A percentile compares a stretch with the other conserved stretches of the same genome.
Evolutionary conservation across 2,888 invertebrate species (phyloP).

Genomic region (Tenthredo mesomela): DNA sequence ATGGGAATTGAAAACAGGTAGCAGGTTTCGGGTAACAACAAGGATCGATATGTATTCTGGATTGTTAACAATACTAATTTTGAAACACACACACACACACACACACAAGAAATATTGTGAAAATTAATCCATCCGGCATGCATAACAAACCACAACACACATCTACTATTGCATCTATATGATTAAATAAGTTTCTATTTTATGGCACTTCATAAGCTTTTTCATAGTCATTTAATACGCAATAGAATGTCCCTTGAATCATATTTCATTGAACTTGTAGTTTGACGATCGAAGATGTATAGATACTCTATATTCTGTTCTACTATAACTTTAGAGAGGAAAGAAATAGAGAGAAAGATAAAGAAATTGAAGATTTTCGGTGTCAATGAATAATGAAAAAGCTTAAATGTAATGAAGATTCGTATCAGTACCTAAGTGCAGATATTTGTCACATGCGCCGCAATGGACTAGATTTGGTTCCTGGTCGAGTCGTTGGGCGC

Average conservation of each 20-base stretch:
- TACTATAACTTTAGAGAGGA: neutral
- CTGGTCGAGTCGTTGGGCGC: conserved; percentile 84
- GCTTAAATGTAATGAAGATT: conserved; percentile 68
- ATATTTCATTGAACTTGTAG: neutral
- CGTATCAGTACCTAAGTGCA: conserved; percentile 78
- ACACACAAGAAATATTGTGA: neutral
- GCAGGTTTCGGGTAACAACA: neutral
- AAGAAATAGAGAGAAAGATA: neutral
- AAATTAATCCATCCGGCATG: neutral
- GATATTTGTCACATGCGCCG: conserved; percentile 79
- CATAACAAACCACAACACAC: conserved; percentile 28
- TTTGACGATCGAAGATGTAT: conserved; percentile 16
- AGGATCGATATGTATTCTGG: neutral
- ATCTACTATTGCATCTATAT: conserved; percentile 21
- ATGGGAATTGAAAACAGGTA: neutral
- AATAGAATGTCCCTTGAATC: neutral
- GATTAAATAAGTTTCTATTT: neutral
- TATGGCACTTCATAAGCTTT: conserved; percentile 34
- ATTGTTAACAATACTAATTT: neutral
- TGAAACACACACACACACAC: neutral
- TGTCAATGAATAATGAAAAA: conserved; percentile 42
- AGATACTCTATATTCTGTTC: conserved; percentile 9
- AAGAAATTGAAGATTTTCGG: neutral
- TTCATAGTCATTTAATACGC: conserved; percentile 17
- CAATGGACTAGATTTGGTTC: conserved; percentile 79